A percentile compares a stretch with the other conserved stretches of the same genome.
phyloP scores from a whole-genome alignment of 2,888 invertebrate species.

The Scrobipalpa costella region DNA sequence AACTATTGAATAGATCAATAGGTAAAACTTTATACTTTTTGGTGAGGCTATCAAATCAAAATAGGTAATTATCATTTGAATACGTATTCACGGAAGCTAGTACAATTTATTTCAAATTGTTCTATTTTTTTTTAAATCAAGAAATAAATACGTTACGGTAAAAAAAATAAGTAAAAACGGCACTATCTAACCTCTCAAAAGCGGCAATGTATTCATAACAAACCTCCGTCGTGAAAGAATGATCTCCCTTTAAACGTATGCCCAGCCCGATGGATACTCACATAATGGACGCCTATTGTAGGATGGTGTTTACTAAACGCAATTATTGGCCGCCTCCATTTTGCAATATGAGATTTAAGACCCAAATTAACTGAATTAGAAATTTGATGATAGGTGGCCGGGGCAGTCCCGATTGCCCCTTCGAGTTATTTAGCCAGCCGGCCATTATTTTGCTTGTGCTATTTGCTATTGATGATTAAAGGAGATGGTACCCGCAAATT shows the following conservation, averaged over 20 bases:
- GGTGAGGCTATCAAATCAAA: too few relatives aligned
- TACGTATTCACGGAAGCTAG: too few relatives aligned
- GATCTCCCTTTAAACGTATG: background rate
- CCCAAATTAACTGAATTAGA: constrained; percentile 78
- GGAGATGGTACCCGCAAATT: background rate
- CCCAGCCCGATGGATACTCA: constrained; percentile 43
- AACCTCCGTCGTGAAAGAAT: background rate
- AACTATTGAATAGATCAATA: too few relatives aligned
- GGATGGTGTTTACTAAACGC: constrained; percentile 69
- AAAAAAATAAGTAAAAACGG: too few relatives aligned
- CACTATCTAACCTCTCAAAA: background rate
- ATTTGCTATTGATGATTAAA: background rate
- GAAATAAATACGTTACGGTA: too few relatives aligned
- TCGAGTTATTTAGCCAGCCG: background rate
- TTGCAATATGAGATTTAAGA: constrained; percentile 78
- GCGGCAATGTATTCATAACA: background rate
- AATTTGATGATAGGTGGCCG: constrained; percentile 50
- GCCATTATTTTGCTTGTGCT: background rate
- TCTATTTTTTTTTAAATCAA: too few relatives aligned
- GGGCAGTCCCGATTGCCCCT: constrained; percentile 33
- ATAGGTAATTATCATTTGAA: too few relatives aligned
- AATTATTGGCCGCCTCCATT: constrained; percentile 75
- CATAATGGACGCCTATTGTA: constrained; percentile 61
- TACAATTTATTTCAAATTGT: too few relatives aligned
- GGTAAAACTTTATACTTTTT: too few relatives aligned